Evolutionary conservation across 1,140 invertebrate species (phyloP), one percentile per base, ranked within the genome.

Genomic region (Cyphomyrmex costatus): DNA sequence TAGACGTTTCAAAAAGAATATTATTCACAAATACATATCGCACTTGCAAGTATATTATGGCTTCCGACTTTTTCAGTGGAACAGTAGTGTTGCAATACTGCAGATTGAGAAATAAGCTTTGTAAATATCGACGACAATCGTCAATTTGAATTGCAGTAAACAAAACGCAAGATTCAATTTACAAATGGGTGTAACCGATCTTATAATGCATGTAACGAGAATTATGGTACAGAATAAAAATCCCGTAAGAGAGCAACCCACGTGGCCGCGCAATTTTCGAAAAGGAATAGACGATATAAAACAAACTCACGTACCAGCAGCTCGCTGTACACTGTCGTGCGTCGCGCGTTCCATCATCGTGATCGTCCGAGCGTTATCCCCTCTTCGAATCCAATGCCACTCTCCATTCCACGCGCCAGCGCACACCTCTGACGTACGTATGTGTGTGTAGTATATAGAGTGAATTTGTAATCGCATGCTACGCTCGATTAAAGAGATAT

Each of bases 321-420:
- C 93, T 91, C 92, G 91, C 68, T 92, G 92, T 91, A 91, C 90
- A 93, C 93, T 93, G 90, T 56, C 83, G 65, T 33, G 24, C 56
- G 66, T 27, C 83, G 73, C 33, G 30, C 56, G 66, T 27, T 46
- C 63, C 46, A 70, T 33, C 84, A 56, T 10, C 66, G 27, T 16
- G 51, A 27, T 71, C 24, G 36, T 65, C 27, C 36, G 46, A 51
- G 74, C 60, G 49, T 30, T 60, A 30, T 63, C 46, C n/a, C 68
- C 42, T 68, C 68, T 33, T 56, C 36, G 19, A 46, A 5, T 10
- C 53, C 84, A 36, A 61, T 24, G 4, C 65, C 65, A 68, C 21
- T 68, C 65, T 16, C 65, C 36, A 74, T 36, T 74, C 33, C 12
- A 58, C 58, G 42, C 78, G 56, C 30, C 68, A 46, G 12, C 53